These are phyloP conservation scores for Leptopilina syphax DNA, from an alignment of 2,888 invertebrate species.

Conservation along the genomic window DNA sequence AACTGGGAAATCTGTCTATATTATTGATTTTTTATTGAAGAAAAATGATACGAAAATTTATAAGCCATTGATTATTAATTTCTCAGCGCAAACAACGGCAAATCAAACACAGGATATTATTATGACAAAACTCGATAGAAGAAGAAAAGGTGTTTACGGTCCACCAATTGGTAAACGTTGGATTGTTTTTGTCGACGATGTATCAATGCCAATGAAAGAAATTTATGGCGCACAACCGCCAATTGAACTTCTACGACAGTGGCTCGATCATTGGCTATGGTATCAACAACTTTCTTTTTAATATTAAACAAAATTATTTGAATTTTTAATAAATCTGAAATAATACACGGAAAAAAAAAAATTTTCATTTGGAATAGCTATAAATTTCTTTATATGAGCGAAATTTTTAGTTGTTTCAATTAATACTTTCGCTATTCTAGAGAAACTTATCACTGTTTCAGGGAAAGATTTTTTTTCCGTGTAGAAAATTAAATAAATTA, in stretches of 20 bases:
- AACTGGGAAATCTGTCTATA: conserved; percentile 95
- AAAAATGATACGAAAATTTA: conserved; percentile 87
- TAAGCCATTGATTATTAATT: conserved; percentile 92
- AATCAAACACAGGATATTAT: conserved; percentile 96
- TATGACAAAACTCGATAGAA: conserved; percentile 94
- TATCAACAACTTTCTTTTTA: conserved; percentile 44
- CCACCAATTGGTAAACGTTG: conserved; percentile 93
- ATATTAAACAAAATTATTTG: not conserved
- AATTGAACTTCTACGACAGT: conserved; percentile 93
- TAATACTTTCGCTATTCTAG: too few species aligned
- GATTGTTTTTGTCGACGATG: conserved; percentile 95
- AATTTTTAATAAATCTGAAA: too few species aligned
- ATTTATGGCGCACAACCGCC: conserved; percentile 96
- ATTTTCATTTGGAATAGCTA: too few species aligned
- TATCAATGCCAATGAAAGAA: conserved; percentile 96
- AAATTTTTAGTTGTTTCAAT: too few species aligned
- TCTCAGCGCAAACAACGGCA: conserved; percentile 95
- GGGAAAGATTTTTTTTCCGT: too few species aligned
- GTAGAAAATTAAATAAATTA: too few species aligned
- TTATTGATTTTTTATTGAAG: conserved; percentile 89
- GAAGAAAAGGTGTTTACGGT: conserved; percentile 94
- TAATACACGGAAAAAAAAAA: too few species aligned
- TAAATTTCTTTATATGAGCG: too few species aligned
- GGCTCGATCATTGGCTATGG: conserved; percentile 94
- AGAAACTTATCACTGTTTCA: too few species aligned